These are phyloP conservation scores for Arbacia lixula DNA, from an alignment of 53 echinoderm and acorn worm genomes.

Conservation along the genomic window DNA sequence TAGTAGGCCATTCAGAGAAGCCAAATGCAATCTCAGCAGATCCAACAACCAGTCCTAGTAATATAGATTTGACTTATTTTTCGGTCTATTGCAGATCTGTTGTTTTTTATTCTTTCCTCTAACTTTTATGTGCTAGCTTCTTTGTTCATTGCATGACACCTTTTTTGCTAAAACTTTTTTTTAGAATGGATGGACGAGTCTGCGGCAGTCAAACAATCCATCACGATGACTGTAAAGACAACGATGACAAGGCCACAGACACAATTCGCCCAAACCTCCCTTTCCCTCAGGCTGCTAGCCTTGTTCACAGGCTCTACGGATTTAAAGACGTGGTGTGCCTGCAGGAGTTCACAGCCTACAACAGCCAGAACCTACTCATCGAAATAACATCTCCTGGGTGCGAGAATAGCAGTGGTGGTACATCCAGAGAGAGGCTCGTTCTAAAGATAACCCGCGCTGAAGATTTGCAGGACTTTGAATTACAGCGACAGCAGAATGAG, in stretches of 20 bases:
- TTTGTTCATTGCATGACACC: too few relatives aligned
- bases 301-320: slow-evolving; percentile 1
- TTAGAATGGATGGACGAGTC: too few relatives aligned
- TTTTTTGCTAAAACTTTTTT: too few relatives aligned
- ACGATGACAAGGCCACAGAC: background rate
- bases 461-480: slow-evolving; percentile 24
- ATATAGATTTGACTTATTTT: too few relatives aligned
- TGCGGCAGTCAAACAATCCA: too few relatives aligned
- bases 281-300: slow-evolving; percentile 4
- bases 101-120: too few relatives aligned
- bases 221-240: too few relatives aligned
- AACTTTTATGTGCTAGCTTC: too few relatives aligned
- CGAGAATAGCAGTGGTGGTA: slow-evolving; percentile 33
- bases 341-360: slow-evolving; percentile 61
- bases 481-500: slow-evolving; percentile 45
- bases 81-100: too few relatives aligned
- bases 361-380: slow-evolving; percentile 67
- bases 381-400: background rate
- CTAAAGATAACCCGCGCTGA: slow-evolving; percentile 59
- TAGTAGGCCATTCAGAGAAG: too few relatives aligned
- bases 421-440: slow-evolving; percentile 23
- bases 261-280: slow-evolving; percentile 28
- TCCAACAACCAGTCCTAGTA: too few relatives aligned
- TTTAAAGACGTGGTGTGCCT: slow-evolving; percentile 8
- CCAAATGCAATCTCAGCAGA: too few relatives aligned